phyloP scores from a whole-genome alignment of 2,888 invertebrate species.

The Hyppa rectilinea region DNA sequence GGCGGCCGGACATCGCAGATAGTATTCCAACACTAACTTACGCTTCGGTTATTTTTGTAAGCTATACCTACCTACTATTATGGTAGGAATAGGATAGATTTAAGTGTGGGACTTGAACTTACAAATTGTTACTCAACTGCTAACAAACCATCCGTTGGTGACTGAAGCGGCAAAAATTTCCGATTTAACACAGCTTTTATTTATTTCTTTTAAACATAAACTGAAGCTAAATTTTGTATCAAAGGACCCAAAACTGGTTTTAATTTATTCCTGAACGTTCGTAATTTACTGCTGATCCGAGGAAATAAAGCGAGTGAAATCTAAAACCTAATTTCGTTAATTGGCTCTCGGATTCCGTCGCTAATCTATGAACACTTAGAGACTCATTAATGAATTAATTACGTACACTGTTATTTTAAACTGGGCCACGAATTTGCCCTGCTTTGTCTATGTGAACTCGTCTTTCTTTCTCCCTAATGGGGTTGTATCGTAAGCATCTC shows the following conservation, averaged over 20 bases:
- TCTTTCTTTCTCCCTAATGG: not conserved
- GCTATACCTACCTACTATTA: not conserved
- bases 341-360: slow-evolving; percentile 57
- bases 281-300: slow-evolving; percentile 50
- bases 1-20: not conserved
- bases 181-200: not conserved
- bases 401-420: slow-evolving; percentile 47
- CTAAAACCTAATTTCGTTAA: slow-evolving; percentile 60
- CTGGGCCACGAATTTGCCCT: slow-evolving; percentile 8
- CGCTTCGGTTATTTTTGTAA: not conserved
- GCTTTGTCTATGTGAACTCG: not conserved
- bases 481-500: too few relatives aligned
- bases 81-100: too few relatives aligned
- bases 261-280: slow-evolving; percentile 36
- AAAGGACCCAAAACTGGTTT: slow-evolving; percentile 11
- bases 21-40: not conserved
- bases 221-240: not conserved
- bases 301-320: slow-evolving; percentile 59
- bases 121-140: not conserved
- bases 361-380: slow-evolving; percentile 60
- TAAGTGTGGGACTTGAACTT: not conserved
- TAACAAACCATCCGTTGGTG: not conserved
- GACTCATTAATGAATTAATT: slow-evolving; percentile 55
- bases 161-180: not conserved
- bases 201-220: not conserved